These are phyloP conservation scores for Pipistrellus nathusii DNA, from an alignment of 2,797 vertebrate genomes.

Conservation along the genomic window DNA sequence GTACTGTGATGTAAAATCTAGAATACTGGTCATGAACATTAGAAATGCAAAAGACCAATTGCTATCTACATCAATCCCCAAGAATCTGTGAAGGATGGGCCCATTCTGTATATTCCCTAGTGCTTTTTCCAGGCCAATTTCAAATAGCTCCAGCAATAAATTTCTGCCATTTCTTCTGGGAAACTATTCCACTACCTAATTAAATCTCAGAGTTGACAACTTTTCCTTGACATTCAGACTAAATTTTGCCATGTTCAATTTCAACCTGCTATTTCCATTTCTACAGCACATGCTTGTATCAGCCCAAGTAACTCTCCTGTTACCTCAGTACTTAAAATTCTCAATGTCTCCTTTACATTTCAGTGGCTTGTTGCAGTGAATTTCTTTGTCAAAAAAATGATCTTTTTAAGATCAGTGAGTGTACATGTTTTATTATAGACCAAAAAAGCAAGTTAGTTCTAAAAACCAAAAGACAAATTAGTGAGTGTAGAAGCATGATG, in stretches of 20 bases:
- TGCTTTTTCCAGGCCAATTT: conserved; percentile 69
- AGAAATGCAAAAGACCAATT: conserved; percentile 66
- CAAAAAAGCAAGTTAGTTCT: background rate
- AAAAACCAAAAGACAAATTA: conserved; percentile 31
- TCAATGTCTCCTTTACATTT: background rate
- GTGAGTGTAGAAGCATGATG: background rate
- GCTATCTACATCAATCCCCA: conserved; percentile 44
- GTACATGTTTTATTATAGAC: background rate
- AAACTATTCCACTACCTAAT: conserved; percentile 77
- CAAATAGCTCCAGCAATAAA: conserved; percentile 73
- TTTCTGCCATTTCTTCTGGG: conserved; percentile 78
- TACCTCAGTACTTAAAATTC: background rate
- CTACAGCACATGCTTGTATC: conserved; percentile 50
- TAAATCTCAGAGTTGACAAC: conserved; percentile 75
- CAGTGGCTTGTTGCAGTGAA: background rate
- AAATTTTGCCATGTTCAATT: conserved; percentile 72
- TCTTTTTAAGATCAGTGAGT: conserved; percentile 37
- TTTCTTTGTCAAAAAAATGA: conserved; percentile 55
- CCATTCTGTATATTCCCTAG: conserved; percentile 58
- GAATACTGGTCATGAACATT: conserved; percentile 59
- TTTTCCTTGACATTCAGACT: conserved; percentile 79
- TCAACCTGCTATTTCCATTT: conserved; percentile 65
- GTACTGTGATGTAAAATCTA: conserved; percentile 37
- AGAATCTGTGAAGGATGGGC: conserved; percentile 49
- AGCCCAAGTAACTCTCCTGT: background rate